Conservation (phyloP, 2,797 vertebrate species). For the Hypotaenidia philippensis region DNA sequence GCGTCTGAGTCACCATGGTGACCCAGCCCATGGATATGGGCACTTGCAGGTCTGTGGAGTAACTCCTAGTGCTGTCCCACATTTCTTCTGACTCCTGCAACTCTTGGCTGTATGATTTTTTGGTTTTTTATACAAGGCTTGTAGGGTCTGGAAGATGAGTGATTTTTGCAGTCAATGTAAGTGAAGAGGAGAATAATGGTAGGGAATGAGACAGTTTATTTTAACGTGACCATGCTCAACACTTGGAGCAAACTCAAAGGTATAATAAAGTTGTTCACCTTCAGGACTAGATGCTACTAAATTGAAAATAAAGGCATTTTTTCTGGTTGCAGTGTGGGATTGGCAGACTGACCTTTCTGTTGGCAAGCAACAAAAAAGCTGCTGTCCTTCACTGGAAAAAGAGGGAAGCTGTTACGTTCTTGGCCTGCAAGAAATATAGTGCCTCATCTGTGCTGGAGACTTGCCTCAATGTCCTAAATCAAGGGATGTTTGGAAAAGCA, state of each 20-base stretch:
- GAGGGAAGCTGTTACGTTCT: neutral
- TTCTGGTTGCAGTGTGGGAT: neutral
- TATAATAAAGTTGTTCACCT: conserved; percentile 4
- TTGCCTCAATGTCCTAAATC: neutral
- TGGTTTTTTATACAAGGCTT: neutral
- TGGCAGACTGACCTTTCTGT: neutral
- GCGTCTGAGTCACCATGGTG: fast-evolving
- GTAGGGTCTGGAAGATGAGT: neutral
- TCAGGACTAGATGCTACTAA: neutral
- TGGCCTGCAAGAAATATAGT: neutral
- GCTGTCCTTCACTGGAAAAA: neutral
- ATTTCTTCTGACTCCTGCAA: neutral
- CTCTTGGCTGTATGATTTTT: neutral
- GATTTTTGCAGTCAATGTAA: neutral
- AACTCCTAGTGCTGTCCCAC: neutral
- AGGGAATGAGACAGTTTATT: neutral
- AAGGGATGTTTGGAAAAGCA: neutral
- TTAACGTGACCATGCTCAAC: neutral
- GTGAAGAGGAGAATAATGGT: neutral
- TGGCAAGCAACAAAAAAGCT: conserved; percentile 3
- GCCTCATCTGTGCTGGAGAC: neutral
- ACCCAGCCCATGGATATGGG: neutral
- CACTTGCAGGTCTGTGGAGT: neutral
- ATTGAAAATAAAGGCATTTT: neutral
- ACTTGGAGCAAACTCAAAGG: neutral